phyloP scores from a whole-genome alignment of 2,797 vertebrate species.

The Cryptoprocta ferox region DNA sequence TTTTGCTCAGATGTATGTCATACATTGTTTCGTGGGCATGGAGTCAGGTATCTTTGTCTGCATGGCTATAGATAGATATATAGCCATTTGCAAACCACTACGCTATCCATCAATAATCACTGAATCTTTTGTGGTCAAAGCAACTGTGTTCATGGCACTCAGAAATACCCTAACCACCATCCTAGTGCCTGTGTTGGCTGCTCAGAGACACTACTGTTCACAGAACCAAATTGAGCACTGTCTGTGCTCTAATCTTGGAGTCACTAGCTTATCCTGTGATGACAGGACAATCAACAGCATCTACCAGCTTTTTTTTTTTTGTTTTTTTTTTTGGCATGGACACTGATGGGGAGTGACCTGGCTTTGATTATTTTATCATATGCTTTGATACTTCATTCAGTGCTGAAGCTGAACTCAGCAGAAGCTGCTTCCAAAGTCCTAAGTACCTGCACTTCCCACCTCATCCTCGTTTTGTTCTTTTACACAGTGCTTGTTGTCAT shows the following conservation, averaged over 20 bases:
- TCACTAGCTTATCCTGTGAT: slow-evolving; percentile 68
- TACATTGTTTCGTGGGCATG: slow-evolving; percentile 42
- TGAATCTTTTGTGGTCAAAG: background rate
- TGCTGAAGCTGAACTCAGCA: slow-evolving; percentile 43
- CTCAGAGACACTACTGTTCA: slow-evolving; percentile 63
- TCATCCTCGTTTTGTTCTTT: slow-evolving; percentile 41
- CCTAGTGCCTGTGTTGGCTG: slow-evolving; percentile 62
- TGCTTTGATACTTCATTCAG: slow-evolving; percentile 20
- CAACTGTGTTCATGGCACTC: background rate
- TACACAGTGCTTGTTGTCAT: slow-evolving; percentile 63
- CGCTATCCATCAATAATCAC: background rate
- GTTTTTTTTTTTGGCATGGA: slow-evolving; percentile 3
- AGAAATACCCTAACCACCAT: background rate
- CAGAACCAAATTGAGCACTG: slow-evolving; percentile 54
- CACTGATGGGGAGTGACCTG: slow-evolving; percentile 40
- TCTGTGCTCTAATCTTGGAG: slow-evolving; percentile 64
- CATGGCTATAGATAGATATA: slow-evolving; percentile 75
- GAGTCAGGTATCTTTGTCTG: slow-evolving; percentile 72
- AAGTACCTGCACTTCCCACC: slow-evolving; percentile 62
- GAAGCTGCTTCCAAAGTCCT: slow-evolving; percentile 61
- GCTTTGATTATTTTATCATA: slow-evolving; percentile 70
- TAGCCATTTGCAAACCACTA: slow-evolving; percentile 66
- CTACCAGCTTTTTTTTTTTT: slow-evolving; percentile 5
- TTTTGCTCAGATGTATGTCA: slow-evolving; percentile 74
- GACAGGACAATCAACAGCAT: slow-evolving; percentile 58